Evolutionary conservation across 2,797 vertebrate species (phyloP).

Genomic region (Malurus leucopterus): DNA sequence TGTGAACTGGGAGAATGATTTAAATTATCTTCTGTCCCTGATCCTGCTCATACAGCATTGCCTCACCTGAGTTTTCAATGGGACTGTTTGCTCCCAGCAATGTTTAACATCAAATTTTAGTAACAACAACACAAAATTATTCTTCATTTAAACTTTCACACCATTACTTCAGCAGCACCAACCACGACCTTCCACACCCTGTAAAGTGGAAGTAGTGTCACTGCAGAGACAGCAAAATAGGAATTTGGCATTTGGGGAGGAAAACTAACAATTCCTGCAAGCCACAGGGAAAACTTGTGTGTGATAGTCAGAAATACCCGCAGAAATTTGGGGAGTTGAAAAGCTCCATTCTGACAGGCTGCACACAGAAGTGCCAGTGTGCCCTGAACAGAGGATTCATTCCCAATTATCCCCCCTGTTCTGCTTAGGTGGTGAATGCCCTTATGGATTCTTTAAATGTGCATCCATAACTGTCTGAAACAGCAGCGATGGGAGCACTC

Average conservation of each 20-base stretch:
- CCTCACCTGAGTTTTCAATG: neutral
- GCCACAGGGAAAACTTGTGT: neutral
- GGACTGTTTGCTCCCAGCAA: neutral
- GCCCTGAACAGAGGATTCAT: neutral
- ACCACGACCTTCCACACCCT: neutral
- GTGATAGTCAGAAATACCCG: neutral
- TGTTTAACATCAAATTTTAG: neutral
- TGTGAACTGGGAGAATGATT: neutral
- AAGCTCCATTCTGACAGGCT: neutral
- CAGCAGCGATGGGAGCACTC: neutral
- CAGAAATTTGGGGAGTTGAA: neutral
- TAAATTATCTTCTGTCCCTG: neutral
- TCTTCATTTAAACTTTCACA: neutral
- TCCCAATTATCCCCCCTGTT: neutral
- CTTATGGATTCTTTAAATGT: neutral
- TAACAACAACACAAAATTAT: neutral
- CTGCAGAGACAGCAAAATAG: neutral
- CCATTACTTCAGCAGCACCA: neutral
- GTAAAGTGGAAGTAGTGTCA: neutral
- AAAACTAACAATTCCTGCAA: neutral
- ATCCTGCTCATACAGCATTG: accelerated
- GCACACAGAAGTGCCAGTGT: neutral
- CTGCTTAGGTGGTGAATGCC: neutral
- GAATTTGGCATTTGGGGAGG: neutral
- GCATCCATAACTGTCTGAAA: neutral